Conservation (phyloP, 2,797 vertebrate genomes). For the Rachycentron canadum region DNA sequence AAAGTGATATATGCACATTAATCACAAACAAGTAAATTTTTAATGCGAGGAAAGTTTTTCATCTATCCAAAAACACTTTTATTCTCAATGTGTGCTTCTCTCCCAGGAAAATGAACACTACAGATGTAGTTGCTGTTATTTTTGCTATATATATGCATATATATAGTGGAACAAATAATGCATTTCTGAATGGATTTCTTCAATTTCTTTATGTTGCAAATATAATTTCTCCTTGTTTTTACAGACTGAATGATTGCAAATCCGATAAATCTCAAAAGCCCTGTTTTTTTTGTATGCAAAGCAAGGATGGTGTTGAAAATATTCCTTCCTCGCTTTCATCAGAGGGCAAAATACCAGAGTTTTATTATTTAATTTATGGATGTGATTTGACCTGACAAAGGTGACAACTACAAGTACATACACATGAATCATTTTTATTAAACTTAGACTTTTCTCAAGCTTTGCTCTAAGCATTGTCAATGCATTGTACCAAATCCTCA, state of each 20-base stretch:
- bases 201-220: slow-evolving; percentile 29
- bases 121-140: background rate
- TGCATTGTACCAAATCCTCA: slow-evolving; percentile 18
- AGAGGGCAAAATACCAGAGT: slow-evolving; percentile 14
- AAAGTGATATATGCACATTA: background rate
- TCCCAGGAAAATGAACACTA: slow-evolving; percentile 4
- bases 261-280: slow-evolving; percentile 25
- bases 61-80: background rate
- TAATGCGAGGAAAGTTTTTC: background rate
- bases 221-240: slow-evolving; percentile 12
- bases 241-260: slow-evolving; percentile 19
- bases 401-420: slow-evolving; percentile 36
- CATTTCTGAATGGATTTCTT: slow-evolving; percentile 5
- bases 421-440: slow-evolving; percentile 28
- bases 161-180: too few relatives aligned
- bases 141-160: too few relatives aligned
- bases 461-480: slow-evolving; percentile 30
- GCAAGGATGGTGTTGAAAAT: slow-evolving; percentile 5
- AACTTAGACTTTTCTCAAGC: slow-evolving; percentile 9
- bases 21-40: background rate
- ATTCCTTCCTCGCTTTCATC: background rate
- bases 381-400: slow-evolving; percentile 45
- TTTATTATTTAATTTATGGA: slow-evolving; percentile 9
- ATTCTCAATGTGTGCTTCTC: slow-evolving; percentile 3
- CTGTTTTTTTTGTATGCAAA: slow-evolving; percentile 22